These are phyloP conservation scores for Bufo bufo DNA, from an alignment of 2,113 vertebrate species.

Conservation along the genomic window DNA sequence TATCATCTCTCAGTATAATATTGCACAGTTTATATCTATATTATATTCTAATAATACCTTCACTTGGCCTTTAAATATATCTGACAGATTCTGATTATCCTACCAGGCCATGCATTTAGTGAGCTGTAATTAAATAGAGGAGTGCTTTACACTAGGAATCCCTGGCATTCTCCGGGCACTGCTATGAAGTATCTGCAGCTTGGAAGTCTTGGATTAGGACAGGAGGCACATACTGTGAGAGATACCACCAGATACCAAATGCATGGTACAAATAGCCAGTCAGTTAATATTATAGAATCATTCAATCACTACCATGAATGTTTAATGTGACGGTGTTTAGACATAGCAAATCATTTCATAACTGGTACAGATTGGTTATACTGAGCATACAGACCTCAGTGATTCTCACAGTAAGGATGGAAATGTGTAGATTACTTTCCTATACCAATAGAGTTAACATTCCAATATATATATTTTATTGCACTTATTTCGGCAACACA, in stretches of 20 bases:
- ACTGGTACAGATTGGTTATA: neutral
- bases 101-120: neutral
- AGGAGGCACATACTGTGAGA: slow-evolving; percentile 13
- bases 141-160: slow-evolving; percentile 7
- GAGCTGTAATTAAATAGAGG: slow-evolving; percentile 4
- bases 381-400: neutral
- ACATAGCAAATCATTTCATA: neutral
- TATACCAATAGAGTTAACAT: neutral
- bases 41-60: slow-evolving; percentile 6
- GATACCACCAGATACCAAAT: neutral
- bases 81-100: slow-evolving; percentile 7
- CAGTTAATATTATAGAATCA: neutral
- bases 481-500: neutral
- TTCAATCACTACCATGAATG: neutral
- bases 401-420: neutral
- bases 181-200: slow-evolving; percentile 5
- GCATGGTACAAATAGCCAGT: neutral
- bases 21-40: neutral
- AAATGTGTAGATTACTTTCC: neutral
- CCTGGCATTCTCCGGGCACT: slow-evolving; percentile 11
- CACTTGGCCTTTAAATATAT: slow-evolving; percentile 9
- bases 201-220: slow-evolving; percentile 27
- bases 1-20: neutral
- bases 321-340: neutral
- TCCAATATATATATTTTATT: neutral